Conservation (phyloP, 2,888 invertebrate genomes). For the Hyposoter didymator region DNA sequence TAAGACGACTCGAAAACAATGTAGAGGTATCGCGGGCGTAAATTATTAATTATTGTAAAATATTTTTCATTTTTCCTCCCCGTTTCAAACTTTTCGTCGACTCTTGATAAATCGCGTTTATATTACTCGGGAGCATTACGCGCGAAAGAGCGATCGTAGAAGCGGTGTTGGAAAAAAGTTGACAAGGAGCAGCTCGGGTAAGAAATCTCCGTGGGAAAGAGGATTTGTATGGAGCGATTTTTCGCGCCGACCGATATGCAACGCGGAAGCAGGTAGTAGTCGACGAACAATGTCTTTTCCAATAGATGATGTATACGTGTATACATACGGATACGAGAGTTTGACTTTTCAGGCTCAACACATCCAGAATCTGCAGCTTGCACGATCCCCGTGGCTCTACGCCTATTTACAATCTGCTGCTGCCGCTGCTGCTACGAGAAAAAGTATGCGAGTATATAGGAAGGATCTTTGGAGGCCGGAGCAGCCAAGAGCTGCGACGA, state of each 20-base stretch:
- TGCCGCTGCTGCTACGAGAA: conserved; percentile 8
- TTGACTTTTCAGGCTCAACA: conserved; percentile 33
- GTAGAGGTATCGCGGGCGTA: too few relatives aligned
- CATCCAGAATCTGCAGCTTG: conserved; percentile 23
- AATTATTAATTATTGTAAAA: too few relatives aligned
- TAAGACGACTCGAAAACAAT: conserved; percentile 48
- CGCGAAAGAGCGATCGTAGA: too few relatives aligned
- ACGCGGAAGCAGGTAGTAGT: neutral
- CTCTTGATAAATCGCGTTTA: too few relatives aligned
- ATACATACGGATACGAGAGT: neutral
- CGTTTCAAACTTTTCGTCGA: too few relatives aligned
- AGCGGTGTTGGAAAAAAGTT: too few relatives aligned
- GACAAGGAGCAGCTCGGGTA: too few relatives aligned
- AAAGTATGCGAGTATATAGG: conserved; percentile 33
- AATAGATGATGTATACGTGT: neutral
- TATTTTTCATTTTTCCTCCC: conserved; percentile 32
- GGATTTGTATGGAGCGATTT: conserved; percentile 8
- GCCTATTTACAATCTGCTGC: conserved; percentile 44
- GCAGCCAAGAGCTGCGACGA: neutral
- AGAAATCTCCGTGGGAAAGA: neutral
- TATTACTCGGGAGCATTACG: too few relatives aligned
- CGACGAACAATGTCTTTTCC: neutral
- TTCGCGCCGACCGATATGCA: conserved; percentile 23
- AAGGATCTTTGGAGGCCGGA: too few relatives aligned
- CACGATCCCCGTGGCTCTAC: neutral